Base-by-base conservation (phyloP, 2,888 invertebrate genomes). In the Drosophila suboccidentalis region DNA sequence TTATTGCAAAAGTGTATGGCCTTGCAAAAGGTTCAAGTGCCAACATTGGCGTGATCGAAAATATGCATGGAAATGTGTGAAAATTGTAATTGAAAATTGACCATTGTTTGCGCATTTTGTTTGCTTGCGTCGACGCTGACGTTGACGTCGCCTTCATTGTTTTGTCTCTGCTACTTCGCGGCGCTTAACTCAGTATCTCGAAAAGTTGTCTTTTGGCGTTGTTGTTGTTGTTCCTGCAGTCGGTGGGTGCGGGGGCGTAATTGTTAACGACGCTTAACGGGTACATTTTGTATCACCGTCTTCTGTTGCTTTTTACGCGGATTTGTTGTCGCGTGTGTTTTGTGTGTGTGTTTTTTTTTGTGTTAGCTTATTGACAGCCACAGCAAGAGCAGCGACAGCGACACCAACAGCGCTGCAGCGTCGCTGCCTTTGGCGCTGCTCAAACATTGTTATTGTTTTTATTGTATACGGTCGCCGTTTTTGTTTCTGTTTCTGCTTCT, bases 391-490 rank as follows among this genome's bases (percentile, higher is more conserved):
- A 44, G 65, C 72, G 78, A 50, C 51, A 36, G 43, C 47, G 39
- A 58, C 58, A 39, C 10, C 38, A 49, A 68, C 34, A 38, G 54
- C 65, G 64, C 46, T 54, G 68, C 34, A 38, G 54, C 65, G 64
- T 51, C 58, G 68, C 61, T 44, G 68, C 29, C 53, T 32, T 47
- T 39, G 68, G 15, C 66, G 65, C 70, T 64, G 77, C 73, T 71
- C 53, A 61, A 74, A 74, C 69, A 80, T 86, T 85, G 80, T 80
- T 86, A 78, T 80, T 83, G 73, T 83, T 85, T 70, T 78, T 75
- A 65, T 71, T 71, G 63, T 74, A 43, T 71, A 73, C 71, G 72
- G 75, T 72, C 67, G 63, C 34, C 68, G 75, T 73, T 32, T 34
- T 34, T 50, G 19, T 36, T 34, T 63, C 71, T 67, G 59, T 66